These are phyloP conservation scores for Nemapogon koenigi DNA, from an alignment of 2,888 invertebrate species.

Conservation along the genomic window DNA sequence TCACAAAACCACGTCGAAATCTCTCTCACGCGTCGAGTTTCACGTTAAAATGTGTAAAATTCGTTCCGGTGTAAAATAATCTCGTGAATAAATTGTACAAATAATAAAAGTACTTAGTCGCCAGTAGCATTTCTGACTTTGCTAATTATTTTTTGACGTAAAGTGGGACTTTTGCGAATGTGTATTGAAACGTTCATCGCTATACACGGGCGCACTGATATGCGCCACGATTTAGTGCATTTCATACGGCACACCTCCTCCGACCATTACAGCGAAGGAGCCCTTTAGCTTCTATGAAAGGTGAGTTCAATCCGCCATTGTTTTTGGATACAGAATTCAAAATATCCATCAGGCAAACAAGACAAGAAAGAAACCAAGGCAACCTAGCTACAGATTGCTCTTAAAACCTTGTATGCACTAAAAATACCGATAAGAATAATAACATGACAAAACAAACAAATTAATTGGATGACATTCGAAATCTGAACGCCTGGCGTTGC, in stretches of 20 bases:
- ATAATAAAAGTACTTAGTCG: background rate
- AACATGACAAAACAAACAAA: too few species aligned
- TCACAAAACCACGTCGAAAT: too few species aligned
- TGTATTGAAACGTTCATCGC: slow-evolving; percentile 64
- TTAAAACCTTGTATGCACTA: too few species aligned
- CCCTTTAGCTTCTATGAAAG: slow-evolving; percentile 44
- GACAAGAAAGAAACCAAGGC: too few species aligned
- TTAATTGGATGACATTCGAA: too few species aligned
- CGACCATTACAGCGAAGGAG: slow-evolving; percentile 78
- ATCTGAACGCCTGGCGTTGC: too few species aligned
- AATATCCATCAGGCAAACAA: too few species aligned
- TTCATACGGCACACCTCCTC: slow-evolving; percentile 81
- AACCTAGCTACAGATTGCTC: too few species aligned
- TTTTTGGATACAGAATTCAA: too few species aligned
- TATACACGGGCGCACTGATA: slow-evolving; percentile 72
- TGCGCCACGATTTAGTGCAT: slow-evolving; percentile 77
- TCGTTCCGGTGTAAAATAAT: slow-evolving; percentile 56
- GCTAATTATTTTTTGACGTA: slow-evolving; percentile 38
- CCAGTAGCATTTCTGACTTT: too few species aligned
- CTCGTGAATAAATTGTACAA: slow-evolving; percentile 14
- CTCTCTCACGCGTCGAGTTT: too few species aligned
- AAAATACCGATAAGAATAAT: too few species aligned
- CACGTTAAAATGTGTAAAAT: slow-evolving; percentile 47
- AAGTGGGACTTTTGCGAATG: slow-evolving; percentile 57
- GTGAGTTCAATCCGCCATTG: slow-evolving; percentile 32